Percentiles rank a stretch among this genome's conserved stretches.
Conservation (phyloP, 2,113 vertebrate genomes). For the Brachyhypopomus gauderio region DNA sequence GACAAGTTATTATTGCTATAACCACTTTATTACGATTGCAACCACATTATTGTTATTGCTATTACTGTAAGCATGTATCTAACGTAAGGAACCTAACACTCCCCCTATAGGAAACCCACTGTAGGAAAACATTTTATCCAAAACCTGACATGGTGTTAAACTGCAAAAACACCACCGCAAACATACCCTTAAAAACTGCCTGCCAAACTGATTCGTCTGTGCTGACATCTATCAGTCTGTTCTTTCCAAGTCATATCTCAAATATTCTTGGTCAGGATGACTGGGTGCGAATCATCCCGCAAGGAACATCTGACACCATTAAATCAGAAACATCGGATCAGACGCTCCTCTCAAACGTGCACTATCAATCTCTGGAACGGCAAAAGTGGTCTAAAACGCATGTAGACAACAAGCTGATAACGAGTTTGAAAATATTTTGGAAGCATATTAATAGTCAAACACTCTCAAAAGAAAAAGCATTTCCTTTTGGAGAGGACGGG, state of each 20-base stretch:
- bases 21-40: too few relatives aligned
- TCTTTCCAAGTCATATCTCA: neutral
- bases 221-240: conserved; percentile 10
- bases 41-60: conserved; percentile 3
- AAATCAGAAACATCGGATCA: too few relatives aligned
- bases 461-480: neutral
- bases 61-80: too few relatives aligned
- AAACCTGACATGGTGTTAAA: conserved; percentile 38
- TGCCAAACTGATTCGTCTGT: conserved; percentile 5
- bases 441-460: conserved; percentile 12
- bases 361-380: neutral
- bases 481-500: neutral
- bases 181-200: neutral
- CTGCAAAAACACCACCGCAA: conserved; percentile 1
- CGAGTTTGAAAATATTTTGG: neutral
- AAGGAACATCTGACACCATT: too few relatives aligned
- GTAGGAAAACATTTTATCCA: conserved; percentile 16
- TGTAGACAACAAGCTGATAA: too few relatives aligned
- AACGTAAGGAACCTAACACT: conserved; percentile 26
- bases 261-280: too few relatives aligned
- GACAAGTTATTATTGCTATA: too few relatives aligned
- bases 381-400: neutral
- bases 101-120: conserved; percentile 30
- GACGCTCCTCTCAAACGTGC: neutral
- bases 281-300: neutral